Percentiles rank a stretch among this genome's conserved stretches.
Evolutionary conservation across 2,888 invertebrate species (phyloP).

Genomic region (Lathronympha strigana): DNA sequence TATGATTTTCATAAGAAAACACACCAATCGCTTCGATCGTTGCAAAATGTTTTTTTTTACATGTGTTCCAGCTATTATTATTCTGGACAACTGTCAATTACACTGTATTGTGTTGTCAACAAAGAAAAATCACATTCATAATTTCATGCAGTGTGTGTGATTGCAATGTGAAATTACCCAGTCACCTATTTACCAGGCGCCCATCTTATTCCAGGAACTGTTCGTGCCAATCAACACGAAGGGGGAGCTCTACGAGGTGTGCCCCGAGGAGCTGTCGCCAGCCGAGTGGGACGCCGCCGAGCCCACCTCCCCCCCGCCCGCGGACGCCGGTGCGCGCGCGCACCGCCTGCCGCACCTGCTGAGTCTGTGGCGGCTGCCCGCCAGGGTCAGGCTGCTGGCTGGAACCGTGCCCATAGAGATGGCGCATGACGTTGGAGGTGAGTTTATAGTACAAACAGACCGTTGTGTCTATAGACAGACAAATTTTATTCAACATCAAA

Average conservation of each 20-base stretch:
- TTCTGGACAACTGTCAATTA: too few relatives aligned
- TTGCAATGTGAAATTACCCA: too few relatives aligned
- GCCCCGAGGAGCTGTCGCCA: conserved; percentile 81
- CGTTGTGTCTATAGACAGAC: too few relatives aligned
- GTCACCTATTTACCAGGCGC: conserved; percentile 30
- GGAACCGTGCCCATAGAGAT: conserved; percentile 85
- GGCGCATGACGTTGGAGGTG: conserved; percentile 87
- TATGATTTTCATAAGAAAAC: too few relatives aligned
- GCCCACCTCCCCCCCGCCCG: conserved; percentile 68
- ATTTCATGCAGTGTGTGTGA: too few relatives aligned
- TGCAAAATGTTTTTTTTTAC: too few relatives aligned
- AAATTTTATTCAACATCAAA: too few relatives aligned
- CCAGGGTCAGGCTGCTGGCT: conserved; percentile 84
- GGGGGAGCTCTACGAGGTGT: conserved; percentile 89
- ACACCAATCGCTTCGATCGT: too few relatives aligned
- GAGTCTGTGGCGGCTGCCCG: conserved; percentile 83
- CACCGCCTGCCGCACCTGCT: conserved; percentile 82
- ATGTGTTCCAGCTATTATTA: too few relatives aligned
- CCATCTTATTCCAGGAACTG: conserved; percentile 81
- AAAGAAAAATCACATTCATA: too few relatives aligned
- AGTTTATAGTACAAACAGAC: conserved; percentile 38
- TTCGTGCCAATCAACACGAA: conserved; percentile 90
- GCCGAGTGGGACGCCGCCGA: conserved; percentile 80
- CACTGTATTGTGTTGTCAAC: too few relatives aligned
- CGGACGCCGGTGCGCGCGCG: conserved; percentile 82